Conservation (phyloP, 2,113 vertebrate species). For the Anarhynchus alexandrinus region DNA sequence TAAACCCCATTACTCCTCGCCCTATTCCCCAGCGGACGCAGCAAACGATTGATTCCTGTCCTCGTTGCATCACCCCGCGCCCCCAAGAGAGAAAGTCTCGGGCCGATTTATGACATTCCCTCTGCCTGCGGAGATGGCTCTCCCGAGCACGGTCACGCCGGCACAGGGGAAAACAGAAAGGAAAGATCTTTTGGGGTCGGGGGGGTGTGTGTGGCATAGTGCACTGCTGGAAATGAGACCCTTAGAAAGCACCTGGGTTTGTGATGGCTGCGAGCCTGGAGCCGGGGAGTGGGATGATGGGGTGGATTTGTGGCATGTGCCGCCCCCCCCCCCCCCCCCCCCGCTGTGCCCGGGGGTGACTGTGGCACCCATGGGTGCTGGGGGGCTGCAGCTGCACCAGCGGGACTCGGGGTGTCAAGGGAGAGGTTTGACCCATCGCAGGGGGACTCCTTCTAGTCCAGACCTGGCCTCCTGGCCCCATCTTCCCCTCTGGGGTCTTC, state of each 20-base stretch:
- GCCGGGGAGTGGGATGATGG: rapidly evolving
- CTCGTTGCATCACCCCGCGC: rapidly evolving
- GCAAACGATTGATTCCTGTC: not conserved
- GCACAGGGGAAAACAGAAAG: not conserved
- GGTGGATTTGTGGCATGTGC: not conserved
- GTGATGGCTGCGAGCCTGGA: rapidly evolving
- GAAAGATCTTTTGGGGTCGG: not conserved
- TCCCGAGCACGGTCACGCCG: rapidly evolving
- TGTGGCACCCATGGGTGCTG: not conserved
- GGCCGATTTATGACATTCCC: not conserved
- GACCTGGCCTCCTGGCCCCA: not conserved
- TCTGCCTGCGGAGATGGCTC: rapidly evolving
- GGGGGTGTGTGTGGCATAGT: too few species aligned
- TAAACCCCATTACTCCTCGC: not conserved
- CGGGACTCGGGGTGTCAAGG: not conserved
- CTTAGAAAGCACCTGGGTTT: not conserved
- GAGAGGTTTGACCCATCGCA: not conserved
- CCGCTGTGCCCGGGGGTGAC: not conserved
- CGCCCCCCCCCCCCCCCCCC: not conserved
- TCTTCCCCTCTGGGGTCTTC: not conserved
- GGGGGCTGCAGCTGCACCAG: not conserved
- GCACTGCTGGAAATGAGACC: not conserved
- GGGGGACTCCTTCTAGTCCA: not conserved
- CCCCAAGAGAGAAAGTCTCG: not conserved
- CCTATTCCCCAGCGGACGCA: not conserved